Percentiles rank a stretch among this genome's conserved stretches.
Evolutionary conservation across 2,113 vertebrate genomes (phyloP).

Genomic region (Rhagologus leucostigma): DNA sequence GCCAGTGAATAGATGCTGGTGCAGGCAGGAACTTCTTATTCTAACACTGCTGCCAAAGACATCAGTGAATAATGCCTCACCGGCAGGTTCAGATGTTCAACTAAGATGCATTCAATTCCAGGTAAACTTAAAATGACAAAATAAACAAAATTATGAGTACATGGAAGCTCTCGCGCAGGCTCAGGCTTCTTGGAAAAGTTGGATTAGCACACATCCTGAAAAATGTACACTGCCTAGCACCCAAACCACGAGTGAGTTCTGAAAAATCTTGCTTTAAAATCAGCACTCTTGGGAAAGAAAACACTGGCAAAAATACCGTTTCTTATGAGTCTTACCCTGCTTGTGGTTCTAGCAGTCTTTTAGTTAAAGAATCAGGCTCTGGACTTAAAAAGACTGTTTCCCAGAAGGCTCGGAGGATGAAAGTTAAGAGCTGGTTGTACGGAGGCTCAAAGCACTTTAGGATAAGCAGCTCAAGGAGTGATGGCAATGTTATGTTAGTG

Average conservation of each 20-base stretch:
- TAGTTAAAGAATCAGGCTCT: not conserved
- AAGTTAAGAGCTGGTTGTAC: not conserved
- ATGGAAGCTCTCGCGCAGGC: not conserved
- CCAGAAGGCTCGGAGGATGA: fast-evolving
- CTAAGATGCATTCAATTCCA: not conserved
- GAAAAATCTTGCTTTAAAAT: not conserved
- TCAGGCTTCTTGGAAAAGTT: not conserved
- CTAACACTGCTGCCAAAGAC: not conserved
- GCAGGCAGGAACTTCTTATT: not conserved
- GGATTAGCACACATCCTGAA: not conserved
- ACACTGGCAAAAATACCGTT: not conserved
- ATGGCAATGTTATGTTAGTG: fast-evolving
- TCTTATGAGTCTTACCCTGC: not conserved
- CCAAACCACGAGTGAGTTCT: not conserved
- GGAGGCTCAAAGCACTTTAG: not conserved
- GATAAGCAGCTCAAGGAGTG: not conserved
- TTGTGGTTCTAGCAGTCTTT: not conserved
- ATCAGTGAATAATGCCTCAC: not conserved
- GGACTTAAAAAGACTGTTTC: not conserved
- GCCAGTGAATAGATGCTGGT: not conserved
- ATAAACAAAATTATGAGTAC: not conserved
- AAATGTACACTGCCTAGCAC: not conserved
- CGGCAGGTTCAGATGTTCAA: not conserved
- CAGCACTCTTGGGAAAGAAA: not conserved
- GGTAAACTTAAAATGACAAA: not conserved